phyloP scores from a whole-genome alignment of 30 jellyfish, hydroid and myxozoan genomes.

The Hydractinia echinata region DNA sequence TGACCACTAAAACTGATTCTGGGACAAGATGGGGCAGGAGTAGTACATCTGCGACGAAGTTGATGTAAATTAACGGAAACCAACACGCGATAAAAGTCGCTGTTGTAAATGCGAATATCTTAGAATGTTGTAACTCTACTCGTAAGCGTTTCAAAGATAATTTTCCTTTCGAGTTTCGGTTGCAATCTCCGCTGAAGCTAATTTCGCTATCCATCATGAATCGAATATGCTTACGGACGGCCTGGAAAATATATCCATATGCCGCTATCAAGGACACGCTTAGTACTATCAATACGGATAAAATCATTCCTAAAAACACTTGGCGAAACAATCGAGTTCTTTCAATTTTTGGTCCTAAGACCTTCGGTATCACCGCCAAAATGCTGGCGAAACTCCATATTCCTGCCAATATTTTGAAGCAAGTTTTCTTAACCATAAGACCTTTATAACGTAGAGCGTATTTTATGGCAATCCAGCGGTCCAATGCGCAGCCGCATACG shows the following conservation, averaged over 20 bases:
- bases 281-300: conserved; percentile 8
- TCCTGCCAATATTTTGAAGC: neutral
- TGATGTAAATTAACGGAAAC: conserved; percentile 24
- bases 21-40: neutral
- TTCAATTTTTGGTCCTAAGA: neutral
- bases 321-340: conserved; percentile 5
- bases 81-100: conserved; percentile 11
- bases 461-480: neutral
- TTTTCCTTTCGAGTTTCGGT: neutral
- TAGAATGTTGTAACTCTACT: neutral
- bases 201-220: neutral
- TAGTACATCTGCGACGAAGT: conserved; percentile 22
- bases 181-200: neutral
- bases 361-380: neutral
- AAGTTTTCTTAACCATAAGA: neutral
- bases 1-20: neutral
- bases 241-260: conserved; percentile 10
- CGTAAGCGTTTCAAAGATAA: neutral
- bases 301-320: neutral
- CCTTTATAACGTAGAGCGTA: neutral
- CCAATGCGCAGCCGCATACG: conserved; percentile 15
- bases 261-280: neutral
- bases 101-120: neutral
- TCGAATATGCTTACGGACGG: neutral
- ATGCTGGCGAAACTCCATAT: conserved; percentile 5